phyloP scores from a whole-genome alignment of 2,797 vertebrate genomes.

The Melanotaenia nigrans region DNA sequence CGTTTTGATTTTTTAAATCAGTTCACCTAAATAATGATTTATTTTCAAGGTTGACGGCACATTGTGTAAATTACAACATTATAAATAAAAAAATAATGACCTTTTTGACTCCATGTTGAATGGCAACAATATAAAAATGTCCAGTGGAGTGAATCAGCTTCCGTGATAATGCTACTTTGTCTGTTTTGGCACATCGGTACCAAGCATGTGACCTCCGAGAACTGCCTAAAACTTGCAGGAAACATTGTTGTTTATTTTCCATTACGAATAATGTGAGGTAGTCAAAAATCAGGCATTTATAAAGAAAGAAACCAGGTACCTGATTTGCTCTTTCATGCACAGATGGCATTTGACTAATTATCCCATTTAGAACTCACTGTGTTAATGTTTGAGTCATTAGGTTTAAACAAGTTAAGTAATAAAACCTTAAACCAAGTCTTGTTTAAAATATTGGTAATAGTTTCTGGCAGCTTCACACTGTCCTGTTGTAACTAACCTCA shows the following conservation, averaged over 20 bases:
- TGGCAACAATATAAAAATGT: too few relatives aligned
- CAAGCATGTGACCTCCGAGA: neutral
- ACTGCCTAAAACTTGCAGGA: neutral
- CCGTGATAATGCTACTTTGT: too few relatives aligned
- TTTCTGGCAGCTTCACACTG: neutral
- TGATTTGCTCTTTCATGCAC: too few relatives aligned
- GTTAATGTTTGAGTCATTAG: neutral
- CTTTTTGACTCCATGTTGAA: too few relatives aligned
- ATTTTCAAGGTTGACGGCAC: too few relatives aligned
- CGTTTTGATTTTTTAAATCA: too few relatives aligned
- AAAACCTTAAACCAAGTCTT: neutral
- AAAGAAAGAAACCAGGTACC: too few relatives aligned
- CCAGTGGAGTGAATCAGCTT: too few relatives aligned
- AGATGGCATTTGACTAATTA: too few relatives aligned
- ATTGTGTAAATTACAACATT: too few relatives aligned
- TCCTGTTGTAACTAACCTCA: neutral
- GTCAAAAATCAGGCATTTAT: neutral
- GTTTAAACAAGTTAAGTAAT: neutral
- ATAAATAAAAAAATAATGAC: too few relatives aligned
- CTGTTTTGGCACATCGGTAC: neutral
- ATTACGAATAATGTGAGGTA: neutral
- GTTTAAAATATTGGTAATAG: neutral
- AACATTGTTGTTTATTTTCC: neutral
- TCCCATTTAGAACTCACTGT: neutral
- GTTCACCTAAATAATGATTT: too few relatives aligned